Evolutionary conservation across 2,113 vertebrate genomes (phyloP), one percentile per base, ranked within the genome.

Genomic region (Grantiella picta): DNA sequence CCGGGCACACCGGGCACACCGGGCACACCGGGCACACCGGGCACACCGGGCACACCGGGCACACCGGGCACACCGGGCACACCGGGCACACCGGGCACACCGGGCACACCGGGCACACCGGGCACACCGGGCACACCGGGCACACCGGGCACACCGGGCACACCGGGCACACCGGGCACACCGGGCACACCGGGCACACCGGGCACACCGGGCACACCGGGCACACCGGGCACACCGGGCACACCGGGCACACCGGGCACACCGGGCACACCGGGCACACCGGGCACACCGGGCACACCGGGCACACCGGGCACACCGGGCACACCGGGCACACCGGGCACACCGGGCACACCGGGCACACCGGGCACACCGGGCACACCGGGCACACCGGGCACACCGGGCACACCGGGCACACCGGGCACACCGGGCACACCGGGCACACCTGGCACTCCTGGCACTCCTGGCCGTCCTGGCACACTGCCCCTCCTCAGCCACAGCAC

Each of bases 361-460:
- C 3, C 52, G 31, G 16, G 50, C 27, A 52, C 27, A 28, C 15
- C 42, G 6, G 42, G 42, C 11, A 94, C 12, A 25, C 3, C 52
- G 31, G 16, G 27, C 27, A 52, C 27, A 28, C 15, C 42, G 15
- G 42, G 42, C 11, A 94, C 10, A 33, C 3, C 52, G 31, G 16
- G 50, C 27, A 52, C 27, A 28, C 15, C 42, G 6, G 42, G 14
- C 28, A 94, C 10, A 29, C 3, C 52, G 31, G 16, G 50, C 27
- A 52, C 27, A 28, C 15, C 42, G 7, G 42, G 42, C 4, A 94
- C 12, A 33, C 3, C 52, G 36, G 98, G 98, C 99, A 56, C 20
- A 18, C 18, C 29, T 31, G 28, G 10, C 28, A 56, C 54, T 1
- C 33, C 13, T 57, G 33, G 20, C 22, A 94, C 11, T 22, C 3